Evolutionary conservation across 2,888 invertebrate species (phyloP).

Genomic region (Chrysodeixis includens): DNA sequence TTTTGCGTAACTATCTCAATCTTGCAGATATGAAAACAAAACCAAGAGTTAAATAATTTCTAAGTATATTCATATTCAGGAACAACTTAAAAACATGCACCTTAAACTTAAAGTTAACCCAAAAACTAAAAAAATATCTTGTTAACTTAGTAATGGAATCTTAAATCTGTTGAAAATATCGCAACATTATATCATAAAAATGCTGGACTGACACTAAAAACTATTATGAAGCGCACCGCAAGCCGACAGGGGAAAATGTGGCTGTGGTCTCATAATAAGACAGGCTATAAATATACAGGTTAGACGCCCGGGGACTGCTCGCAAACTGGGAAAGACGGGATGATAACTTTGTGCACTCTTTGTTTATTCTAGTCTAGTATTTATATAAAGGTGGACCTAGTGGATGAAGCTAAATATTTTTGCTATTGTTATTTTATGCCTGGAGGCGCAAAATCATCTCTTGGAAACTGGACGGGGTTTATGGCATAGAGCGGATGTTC

Average conservation of each 20-base stretch:
- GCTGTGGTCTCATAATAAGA: slow-evolving; percentile 68
- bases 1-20: too few relatives aligned
- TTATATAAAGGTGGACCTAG: not conserved
- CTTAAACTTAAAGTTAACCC: not conserved
- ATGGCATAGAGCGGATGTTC: too few relatives aligned
- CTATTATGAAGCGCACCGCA: slow-evolving; percentile 60
- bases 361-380: not conserved
- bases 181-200: slow-evolving; percentile 41
- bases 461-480: too few relatives aligned
- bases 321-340: slow-evolving; percentile 29
- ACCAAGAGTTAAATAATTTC: too few relatives aligned
- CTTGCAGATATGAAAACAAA: too few relatives aligned
- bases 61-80: too few relatives aligned
- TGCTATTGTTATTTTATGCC: too few relatives aligned
- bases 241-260: slow-evolving; percentile 63
- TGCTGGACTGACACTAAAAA: slow-evolving; percentile 50
- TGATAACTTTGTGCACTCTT: slow-evolving; percentile 47
- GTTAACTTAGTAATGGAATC: slow-evolving; percentile 16
- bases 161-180: slow-evolving; percentile 32
- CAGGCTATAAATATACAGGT: slow-evolving; percentile 75
- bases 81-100: not conserved
- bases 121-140: not conserved
- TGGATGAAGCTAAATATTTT: too few relatives aligned
- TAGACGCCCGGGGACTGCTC: slow-evolving; percentile 53
- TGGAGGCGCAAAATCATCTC: too few relatives aligned